Evolutionary conservation across 2,888 invertebrate species (phyloP).

Genomic region (Saturnia japonica): DNA sequence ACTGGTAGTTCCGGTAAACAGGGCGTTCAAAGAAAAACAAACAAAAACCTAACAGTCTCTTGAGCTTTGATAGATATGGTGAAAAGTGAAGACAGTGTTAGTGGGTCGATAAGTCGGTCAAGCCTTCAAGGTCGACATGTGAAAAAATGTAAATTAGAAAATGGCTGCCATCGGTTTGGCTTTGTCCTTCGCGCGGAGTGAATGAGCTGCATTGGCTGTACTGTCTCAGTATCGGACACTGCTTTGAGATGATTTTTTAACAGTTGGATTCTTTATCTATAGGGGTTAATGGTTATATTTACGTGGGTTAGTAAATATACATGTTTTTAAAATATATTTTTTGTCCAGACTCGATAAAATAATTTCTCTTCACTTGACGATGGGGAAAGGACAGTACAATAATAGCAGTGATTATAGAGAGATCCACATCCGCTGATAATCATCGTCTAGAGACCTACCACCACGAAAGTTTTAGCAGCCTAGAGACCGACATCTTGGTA

Average conservation of each 20-base stretch:
- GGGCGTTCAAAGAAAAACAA: too few relatives aligned
- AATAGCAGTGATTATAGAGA: not conserved
- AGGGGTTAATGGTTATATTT: not conserved
- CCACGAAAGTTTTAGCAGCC: not conserved
- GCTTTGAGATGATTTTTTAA: constrained; percentile 9
- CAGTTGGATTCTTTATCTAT: not conserved
- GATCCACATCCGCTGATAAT: not conserved
- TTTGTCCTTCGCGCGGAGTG: too few relatives aligned
- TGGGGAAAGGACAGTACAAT: not conserved
- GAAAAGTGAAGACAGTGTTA: too few relatives aligned
- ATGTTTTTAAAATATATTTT: not conserved
- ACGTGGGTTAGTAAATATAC: not conserved
- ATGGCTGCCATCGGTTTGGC: too few relatives aligned
- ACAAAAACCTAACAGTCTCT: too few relatives aligned
- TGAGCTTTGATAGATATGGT: too few relatives aligned
- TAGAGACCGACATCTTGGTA: not conserved
- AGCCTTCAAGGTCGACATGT: too few relatives aligned
- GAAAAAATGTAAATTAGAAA: too few relatives aligned
- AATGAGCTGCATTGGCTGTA: not conserved
- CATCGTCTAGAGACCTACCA: too few relatives aligned
- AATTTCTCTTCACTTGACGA: not conserved
- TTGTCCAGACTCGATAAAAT: not conserved
- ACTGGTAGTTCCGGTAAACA: too few relatives aligned
- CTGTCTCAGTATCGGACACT: constrained; percentile 1
- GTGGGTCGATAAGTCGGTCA: too few relatives aligned